A percentile compares a stretch with the other conserved stretches of the same genome.
Evolutionary conservation across 2,797 vertebrate species (phyloP).

Genomic region (Mastacembelus armatus): DNA sequence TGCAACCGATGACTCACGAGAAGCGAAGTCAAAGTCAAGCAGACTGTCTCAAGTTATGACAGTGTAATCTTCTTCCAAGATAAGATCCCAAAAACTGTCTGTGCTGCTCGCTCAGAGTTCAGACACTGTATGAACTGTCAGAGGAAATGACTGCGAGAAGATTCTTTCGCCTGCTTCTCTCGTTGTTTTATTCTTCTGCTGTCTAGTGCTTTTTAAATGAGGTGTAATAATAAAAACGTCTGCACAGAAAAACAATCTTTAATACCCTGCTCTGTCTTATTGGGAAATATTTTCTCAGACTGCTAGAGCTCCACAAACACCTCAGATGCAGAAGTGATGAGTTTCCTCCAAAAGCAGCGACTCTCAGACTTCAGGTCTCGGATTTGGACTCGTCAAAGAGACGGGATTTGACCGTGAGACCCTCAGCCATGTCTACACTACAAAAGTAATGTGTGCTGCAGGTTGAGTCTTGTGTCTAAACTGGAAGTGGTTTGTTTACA

Average conservation of each 20-base stretch:
- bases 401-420: too few relatives aligned
- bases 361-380: too few relatives aligned
- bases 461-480: too few relatives aligned
- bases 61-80: slow-evolving; percentile 7
- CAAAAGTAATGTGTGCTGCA: too few relatives aligned
- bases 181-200: neutral
- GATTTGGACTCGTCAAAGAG: too few relatives aligned
- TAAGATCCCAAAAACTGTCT: slow-evolving; percentile 3
- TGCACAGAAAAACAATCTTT: neutral
- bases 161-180: slow-evolving; percentile 7
- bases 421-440: too few relatives aligned
- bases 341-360: slow-evolving; percentile 7
- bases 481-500: too few relatives aligned
- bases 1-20: slow-evolving; percentile 1
- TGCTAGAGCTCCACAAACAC: too few relatives aligned
- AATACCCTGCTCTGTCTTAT: neutral
- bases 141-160: slow-evolving; percentile 11
- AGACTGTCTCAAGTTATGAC: neutral
- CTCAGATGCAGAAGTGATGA: neutral
- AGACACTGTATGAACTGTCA: slow-evolving; percentile 1
- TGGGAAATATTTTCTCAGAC: slow-evolving; percentile 7
- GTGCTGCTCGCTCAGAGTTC: neutral
- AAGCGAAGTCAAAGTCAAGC: neutral
- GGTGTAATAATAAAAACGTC: neutral
- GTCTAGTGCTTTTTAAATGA: neutral